These are phyloP conservation scores for Oxyura jamaicensis DNA, from an alignment of 2,113 vertebrate genomes.

Conservation along the genomic window DNA sequence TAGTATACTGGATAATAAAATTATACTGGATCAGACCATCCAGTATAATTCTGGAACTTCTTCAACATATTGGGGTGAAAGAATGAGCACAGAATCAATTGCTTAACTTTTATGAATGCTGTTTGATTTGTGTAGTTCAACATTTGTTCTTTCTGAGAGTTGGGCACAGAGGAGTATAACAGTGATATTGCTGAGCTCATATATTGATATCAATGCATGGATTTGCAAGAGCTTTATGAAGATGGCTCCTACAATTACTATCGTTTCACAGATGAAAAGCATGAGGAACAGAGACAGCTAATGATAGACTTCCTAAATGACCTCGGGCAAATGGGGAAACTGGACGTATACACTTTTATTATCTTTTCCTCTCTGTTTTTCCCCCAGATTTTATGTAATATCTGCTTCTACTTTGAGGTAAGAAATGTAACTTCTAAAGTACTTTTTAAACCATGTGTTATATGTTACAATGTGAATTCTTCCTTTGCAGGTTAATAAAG, in stretches of 20 bases:
- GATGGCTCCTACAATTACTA: not conserved
- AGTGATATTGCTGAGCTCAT: not conserved
- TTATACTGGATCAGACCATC: not conserved
- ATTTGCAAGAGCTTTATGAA: not conserved
- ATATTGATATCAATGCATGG: accelerated
- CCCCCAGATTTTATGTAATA: not conserved
- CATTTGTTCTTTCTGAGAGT: not conserved
- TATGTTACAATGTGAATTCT: not conserved
- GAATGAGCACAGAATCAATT: not conserved
- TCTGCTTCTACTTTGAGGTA: not conserved
- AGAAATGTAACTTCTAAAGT: not conserved
- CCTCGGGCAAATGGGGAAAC: not conserved
- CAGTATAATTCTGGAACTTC: not conserved
- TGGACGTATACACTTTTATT: not conserved
- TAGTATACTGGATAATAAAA: not conserved
- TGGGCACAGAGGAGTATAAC: not conserved
- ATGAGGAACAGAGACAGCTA: not conserved
- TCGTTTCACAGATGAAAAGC: not conserved
- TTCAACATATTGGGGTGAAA: not conserved
- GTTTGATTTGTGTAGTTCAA: not conserved
- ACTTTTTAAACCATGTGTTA: not conserved
- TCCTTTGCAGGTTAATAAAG: not conserved
- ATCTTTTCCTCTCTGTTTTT: not conserved
- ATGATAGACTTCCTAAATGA: not conserved
- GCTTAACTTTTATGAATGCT: not conserved